phyloP scores from a whole-genome alignment of 2,113 vertebrate genomes.

The Nipponia nippon region DNA sequence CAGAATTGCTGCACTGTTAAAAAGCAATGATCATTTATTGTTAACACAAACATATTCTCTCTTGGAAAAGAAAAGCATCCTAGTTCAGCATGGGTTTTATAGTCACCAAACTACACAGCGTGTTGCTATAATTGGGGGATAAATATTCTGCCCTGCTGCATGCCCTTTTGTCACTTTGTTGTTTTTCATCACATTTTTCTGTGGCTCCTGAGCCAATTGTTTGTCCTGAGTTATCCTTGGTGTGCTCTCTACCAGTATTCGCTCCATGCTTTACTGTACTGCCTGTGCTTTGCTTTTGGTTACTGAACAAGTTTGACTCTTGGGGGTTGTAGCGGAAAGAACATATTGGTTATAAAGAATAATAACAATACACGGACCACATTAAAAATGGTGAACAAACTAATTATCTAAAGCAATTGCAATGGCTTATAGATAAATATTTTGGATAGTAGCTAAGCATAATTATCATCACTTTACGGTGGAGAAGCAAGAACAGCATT shows the following conservation, averaged over 20 bases:
- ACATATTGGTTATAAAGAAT: neutral
- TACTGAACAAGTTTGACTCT: neutral
- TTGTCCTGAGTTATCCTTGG: neutral
- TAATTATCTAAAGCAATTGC: neutral
- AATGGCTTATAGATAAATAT: neutral
- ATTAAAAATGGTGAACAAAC: neutral
- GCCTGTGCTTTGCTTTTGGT: neutral
- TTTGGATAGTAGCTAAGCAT: neutral
- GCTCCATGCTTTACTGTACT: neutral
- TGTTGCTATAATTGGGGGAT: neutral
- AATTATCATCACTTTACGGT: neutral
- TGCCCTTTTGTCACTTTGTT: neutral
- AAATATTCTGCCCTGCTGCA: neutral
- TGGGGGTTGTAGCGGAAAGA: neutral
- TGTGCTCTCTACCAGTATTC: neutral
- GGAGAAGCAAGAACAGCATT: neutral
- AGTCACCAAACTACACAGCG: neutral
- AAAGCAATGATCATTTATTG: neutral
- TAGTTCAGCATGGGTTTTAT: neutral
- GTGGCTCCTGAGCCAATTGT: neutral
- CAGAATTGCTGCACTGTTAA: neutral
- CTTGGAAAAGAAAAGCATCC: neutral
- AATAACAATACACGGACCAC: neutral
- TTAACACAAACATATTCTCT: neutral
- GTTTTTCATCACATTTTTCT: neutral